Base-by-base conservation (phyloP, 2,888 invertebrate species). In the Volucella inflata region DNA sequence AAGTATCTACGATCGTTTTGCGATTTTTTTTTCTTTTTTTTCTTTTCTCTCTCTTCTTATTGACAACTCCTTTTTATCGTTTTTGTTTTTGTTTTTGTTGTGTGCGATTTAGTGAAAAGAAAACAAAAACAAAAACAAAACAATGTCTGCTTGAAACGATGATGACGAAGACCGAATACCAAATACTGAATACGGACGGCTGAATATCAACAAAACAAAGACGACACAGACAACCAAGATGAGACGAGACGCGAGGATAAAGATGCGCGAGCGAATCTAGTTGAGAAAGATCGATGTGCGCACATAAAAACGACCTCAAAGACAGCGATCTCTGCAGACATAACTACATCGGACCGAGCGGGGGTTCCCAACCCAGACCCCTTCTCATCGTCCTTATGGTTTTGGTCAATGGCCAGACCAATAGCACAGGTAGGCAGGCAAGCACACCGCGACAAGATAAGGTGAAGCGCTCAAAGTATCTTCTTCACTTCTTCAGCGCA, bases 401-500 rank as follows among this genome's bases (percentile, higher is more conserved):
- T 77, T 83, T 83, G 83, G 83, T 79, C 83, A 83, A 83, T 83
- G 83, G 68, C 79, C 83, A 72, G 71, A 17, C 55, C 30, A 17
- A 3, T 46, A 65, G 60, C 38, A 70, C 64, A 71, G 71, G 57
- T 78, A 71, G 42, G 50, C 17, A 53, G 30, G 42, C 59, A 62
- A 44, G 6, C 17, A 30, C 16, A 62, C 44, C 6, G 30, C 30
- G 30, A 30, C 30, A 30, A 30, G 60, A 21, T 64, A 71, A 68
- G 55, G 38, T 62, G 14, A 50, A 11, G 51, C 42, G 30, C 6
- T 30, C 30, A 53, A 71, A 46, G 70, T 76, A 59, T 77, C 59
- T 70, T 75, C 50, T 62, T 64, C 46, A 67, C 48, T 51, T 48
- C 59, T 53, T 53, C 44, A 30, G 30, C 30, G 30, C 30, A 30